Percentiles rank a stretch among this genome's conserved stretches.
phyloP scores from a whole-genome alignment of 2,888 invertebrate genomes.

The Heliconius cydno region DNA sequence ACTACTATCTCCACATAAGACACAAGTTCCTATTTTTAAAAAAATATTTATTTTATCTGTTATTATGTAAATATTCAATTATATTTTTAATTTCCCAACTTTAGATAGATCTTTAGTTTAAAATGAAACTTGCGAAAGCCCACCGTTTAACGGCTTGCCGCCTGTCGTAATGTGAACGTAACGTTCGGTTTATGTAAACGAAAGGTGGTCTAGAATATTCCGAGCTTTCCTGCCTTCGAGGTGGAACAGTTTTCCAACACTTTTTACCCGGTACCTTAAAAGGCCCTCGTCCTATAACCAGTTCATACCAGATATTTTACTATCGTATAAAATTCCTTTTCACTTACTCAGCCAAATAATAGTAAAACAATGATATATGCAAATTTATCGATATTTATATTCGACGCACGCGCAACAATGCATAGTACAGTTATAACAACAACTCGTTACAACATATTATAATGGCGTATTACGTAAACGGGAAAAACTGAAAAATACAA shows the following conservation, averaged over 20 bases:
- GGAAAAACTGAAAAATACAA: constrained; percentile 1
- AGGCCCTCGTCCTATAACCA: constrained; percentile 38
- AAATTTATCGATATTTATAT: constrained; percentile 51
- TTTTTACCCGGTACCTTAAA: constrained; percentile 48
- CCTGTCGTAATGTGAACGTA: constrained; percentile 44
- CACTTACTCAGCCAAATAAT: constrained; percentile 50
- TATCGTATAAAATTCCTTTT: constrained; percentile 45
- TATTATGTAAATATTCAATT: neutral
- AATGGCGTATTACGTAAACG: constrained; percentile 11
- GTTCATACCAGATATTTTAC: constrained; percentile 23
- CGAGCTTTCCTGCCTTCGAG: constrained; percentile 64
- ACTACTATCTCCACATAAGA: too few species aligned
- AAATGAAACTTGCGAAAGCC: constrained; percentile 44
- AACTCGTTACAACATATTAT: constrained; percentile 34
- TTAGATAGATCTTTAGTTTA: constrained; percentile 28
- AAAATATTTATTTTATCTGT: too few species aligned
- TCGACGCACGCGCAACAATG: constrained; percentile 48
- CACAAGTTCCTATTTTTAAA: too few species aligned
- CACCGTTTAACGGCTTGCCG: constrained; percentile 34
- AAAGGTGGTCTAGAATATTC: constrained; percentile 68
- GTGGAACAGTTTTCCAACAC: constrained; percentile 54
- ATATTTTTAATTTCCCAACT: constrained; percentile 37
- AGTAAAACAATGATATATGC: constrained; percentile 52
- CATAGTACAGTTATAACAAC: constrained; percentile 40
- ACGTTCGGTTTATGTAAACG: constrained; percentile 57